phyloP scores from a whole-genome alignment of 2,113 vertebrate genomes.

The Rhea pennata region DNA sequence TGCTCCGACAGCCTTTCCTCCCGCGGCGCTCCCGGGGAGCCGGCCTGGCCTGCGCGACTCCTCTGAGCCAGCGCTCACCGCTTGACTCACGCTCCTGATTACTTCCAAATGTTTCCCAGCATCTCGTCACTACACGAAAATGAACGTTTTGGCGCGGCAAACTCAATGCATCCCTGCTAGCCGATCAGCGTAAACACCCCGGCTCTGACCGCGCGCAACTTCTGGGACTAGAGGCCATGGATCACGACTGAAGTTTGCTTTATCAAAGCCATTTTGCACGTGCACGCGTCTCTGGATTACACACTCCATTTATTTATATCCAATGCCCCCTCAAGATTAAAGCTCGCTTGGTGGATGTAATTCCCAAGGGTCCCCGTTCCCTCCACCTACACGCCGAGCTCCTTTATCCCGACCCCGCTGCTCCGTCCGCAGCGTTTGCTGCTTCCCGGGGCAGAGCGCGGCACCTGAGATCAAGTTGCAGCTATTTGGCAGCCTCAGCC shows the following conservation, averaged over 20 bases:
- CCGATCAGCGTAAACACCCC: background rate
- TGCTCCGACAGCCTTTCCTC: no score
- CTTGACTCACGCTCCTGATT: background rate
- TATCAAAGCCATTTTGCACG: fast-evolving
- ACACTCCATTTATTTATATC: background rate
- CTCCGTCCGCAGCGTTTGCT: background rate
- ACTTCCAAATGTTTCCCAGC: constrained; percentile 10
- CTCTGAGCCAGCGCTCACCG: background rate
- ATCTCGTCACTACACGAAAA: background rate
- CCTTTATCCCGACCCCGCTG: background rate
- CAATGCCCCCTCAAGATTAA: fast-evolving
- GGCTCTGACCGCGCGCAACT: fast-evolving
- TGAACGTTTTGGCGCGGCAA: background rate
- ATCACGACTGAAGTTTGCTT: fast-evolving
- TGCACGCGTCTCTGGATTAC: fast-evolving
- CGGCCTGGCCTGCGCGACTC: background rate
- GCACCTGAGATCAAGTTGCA: fast-evolving
- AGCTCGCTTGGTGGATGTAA: background rate
- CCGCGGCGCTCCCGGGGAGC: background rate
- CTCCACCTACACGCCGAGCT: background rate
- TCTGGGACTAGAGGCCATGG: background rate
- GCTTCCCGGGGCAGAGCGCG: background rate
- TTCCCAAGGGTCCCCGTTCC: background rate
- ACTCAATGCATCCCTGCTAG: background rate
- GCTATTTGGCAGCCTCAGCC: background rate